These are phyloP conservation scores for Caradrina kadenii DNA, from an alignment of 2,888 invertebrate genomes.

Conservation along the genomic window DNA sequence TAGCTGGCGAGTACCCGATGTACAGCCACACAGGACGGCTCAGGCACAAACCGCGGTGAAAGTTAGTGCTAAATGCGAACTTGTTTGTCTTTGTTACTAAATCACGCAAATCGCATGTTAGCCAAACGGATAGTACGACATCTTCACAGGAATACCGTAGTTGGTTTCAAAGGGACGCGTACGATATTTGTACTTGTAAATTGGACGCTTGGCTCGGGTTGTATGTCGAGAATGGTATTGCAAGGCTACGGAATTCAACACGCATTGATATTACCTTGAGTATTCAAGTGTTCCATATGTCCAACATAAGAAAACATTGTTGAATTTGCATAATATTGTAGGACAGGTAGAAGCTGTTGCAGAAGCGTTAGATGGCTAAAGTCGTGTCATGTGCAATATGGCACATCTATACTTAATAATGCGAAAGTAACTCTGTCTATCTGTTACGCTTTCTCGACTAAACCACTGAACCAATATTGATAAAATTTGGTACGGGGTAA, in stretches of 20 bases:
- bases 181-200: conserved; percentile 11
- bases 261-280: background rate
- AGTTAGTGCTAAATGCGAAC: conserved; percentile 47
- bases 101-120: background rate
- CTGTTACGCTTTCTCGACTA: no score
- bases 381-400: conserved; percentile 7
- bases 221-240: background rate
- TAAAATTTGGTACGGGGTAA: no score
- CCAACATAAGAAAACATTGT: background rate
- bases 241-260: background rate
- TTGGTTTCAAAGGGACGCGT: conserved; percentile 13
- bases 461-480: no score
- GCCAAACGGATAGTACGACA: conserved; percentile 5
- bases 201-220: conserved; percentile 8
- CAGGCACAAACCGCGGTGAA: conserved; percentile 45
- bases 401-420: no score
- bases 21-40: conserved; percentile 19
- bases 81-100: conserved; percentile 43
- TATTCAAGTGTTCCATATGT: no score
- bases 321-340: no score
- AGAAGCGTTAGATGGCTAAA: background rate
- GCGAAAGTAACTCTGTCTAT: no score
- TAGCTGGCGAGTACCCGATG: conserved; percentile 6
- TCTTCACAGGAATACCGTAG: conserved; percentile 1
- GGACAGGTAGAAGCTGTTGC: no score